Evolutionary conservation across 2,888 invertebrate genomes (phyloP).

Genomic region (Schizaphis graminum): DNA sequence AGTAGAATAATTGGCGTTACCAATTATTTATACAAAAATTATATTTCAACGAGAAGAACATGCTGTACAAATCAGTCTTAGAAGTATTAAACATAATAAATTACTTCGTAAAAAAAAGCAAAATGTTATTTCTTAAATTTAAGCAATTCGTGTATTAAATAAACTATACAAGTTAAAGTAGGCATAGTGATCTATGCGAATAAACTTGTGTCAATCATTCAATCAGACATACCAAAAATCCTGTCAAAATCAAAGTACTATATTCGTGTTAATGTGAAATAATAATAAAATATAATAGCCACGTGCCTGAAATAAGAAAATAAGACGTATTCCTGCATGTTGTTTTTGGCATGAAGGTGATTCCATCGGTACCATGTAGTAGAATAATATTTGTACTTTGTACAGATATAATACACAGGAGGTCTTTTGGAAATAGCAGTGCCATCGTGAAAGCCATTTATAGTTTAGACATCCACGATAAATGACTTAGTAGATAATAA

Average conservation of each 20-base stretch:
- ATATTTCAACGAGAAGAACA: background rate
- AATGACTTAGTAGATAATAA: background rate
- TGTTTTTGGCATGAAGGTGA: slow-evolving; percentile 24
- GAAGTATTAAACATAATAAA: background rate
- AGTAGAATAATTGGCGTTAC: background rate
- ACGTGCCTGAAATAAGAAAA: slow-evolving; percentile 15
- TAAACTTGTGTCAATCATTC: slow-evolving; percentile 6
- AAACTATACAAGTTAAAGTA: background rate
- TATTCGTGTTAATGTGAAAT: background rate
- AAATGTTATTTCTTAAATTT: background rate
- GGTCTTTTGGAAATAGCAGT: background rate
- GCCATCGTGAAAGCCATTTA: background rate
- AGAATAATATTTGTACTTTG: background rate
- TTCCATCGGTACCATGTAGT: background rate
- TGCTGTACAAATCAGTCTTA: background rate
- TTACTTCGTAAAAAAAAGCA: background rate
- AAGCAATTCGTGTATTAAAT: background rate
- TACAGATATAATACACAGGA: background rate
- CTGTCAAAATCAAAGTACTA: slow-evolving; percentile 13
- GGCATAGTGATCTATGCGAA: background rate
- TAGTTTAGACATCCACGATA: background rate
- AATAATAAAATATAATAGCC: slow-evolving; percentile 3
- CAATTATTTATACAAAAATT: background rate
- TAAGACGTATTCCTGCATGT: background rate
- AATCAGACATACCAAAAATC: background rate